Base-by-base conservation (phyloP, 2,888 invertebrate species). In the Proisotoma minuta region DNA sequence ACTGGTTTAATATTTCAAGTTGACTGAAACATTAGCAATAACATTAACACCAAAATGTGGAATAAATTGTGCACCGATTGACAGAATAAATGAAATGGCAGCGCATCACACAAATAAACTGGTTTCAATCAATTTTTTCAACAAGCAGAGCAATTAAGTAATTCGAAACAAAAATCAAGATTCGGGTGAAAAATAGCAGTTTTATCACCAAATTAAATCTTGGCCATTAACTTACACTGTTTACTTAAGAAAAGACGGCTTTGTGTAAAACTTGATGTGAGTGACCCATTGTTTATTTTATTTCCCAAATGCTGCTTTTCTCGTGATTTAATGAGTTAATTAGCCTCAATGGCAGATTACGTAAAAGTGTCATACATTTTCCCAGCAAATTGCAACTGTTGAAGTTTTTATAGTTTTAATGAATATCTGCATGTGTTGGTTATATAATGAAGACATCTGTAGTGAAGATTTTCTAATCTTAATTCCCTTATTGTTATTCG, bases 1-100 rank as follows among this genome's bases (percentile, higher is more conserved):
- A 39, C 39, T 34, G 40, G 54, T 39, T 39, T 23, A 54, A 54
- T 39, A 18, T 54, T 23, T 34, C 54, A 39, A 34, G 22, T 22
- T 27, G 26, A 52, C n/a, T n/a, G n/a, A n/a, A n/a, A n/a, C n/a
- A n/a, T 34, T 34, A 10, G 15, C 34, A 15, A 34, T 15, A 34
- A 34, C 34, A 34, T 34, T 34, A 34, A 34, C 34, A 34, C 34
- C 34, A 34, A 34, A 34, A n/a, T n/a, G 34, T 34, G 34, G 34
- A 8, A 34, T 34, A 34, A 34, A 34, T 34, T 34, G 8, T 34
- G 34, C 8, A 34, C 15, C n/a, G n/a, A n/a, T n/a, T n/a, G n/a
- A n/a, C n/a, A n/a, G n/a, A n/a, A n/a, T n/a, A n/a, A n/a, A n/a
- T n/a, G n/a, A n/a, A n/a, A n/a, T n/a, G n/a, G n/a, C n/a, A n/a